phyloP scores from a whole-genome alignment of 2,113 vertebrate species.

The Glareola pratincola region DNA sequence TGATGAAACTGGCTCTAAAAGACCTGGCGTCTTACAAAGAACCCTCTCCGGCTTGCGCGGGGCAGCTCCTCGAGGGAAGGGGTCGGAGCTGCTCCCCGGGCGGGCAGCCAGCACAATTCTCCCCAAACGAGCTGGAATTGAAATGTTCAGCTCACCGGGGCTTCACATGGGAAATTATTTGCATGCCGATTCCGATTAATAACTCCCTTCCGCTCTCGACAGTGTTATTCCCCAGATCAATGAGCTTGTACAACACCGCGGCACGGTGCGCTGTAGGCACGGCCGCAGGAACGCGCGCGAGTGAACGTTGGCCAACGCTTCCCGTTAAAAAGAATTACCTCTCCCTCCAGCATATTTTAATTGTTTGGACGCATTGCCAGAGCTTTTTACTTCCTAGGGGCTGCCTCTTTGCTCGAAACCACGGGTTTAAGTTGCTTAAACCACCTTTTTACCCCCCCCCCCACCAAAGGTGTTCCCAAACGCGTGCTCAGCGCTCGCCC shows the following conservation, averaged over 20 bases:
- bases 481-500: rapidly evolving
- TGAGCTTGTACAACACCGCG: not conserved
- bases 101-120: not conserved
- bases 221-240: not conserved
- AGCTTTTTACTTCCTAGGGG: not conserved
- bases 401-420: not conserved
- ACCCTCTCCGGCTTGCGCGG: too few relatives aligned
- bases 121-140: not conserved
- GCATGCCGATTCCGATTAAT: not conserved
- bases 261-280: not conserved
- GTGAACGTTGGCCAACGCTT: not conserved
- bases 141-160: not conserved
- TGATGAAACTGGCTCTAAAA: not conserved
- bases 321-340: not conserved
- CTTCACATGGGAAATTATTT: not conserved
- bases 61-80: not conserved
- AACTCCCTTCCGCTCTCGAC: not conserved
- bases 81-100: not conserved
- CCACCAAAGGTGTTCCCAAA: not conserved
- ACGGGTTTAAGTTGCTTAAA: not conserved
- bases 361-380: not conserved
- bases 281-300: not conserved
- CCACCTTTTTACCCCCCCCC: too few relatives aligned
- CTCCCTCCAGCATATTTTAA: not conserved
- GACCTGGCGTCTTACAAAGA: too few relatives aligned